phyloP scores from a whole-genome alignment of 1,140 invertebrate genomes.

The Lepidurus couesii region DNA sequence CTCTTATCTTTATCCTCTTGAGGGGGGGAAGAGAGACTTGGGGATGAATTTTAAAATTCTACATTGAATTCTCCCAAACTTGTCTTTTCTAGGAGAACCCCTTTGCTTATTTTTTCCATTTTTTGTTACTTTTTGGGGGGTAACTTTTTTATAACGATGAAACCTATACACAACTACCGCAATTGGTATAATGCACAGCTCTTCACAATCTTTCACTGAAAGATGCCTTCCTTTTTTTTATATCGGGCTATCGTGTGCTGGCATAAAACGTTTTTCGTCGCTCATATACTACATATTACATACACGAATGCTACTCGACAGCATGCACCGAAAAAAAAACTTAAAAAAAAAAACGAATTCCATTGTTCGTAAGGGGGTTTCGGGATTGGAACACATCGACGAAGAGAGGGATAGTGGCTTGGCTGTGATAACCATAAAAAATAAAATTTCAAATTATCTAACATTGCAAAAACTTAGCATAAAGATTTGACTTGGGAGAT shows the following conservation, averaged over 20 bases:
- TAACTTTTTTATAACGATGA: not conserved
- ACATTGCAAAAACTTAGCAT: not conserved
- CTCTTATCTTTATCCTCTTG: too few relatives aligned
- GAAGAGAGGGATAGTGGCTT: not conserved
- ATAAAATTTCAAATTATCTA: slow-evolving; percentile 10
- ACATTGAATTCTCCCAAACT: too few relatives aligned
- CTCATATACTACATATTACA: slow-evolving; percentile 15
- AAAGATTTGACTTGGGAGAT: not conserved
- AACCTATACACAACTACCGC: slow-evolving; percentile 15
- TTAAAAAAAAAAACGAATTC: not conserved
- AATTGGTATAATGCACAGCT: slow-evolving; percentile 18
- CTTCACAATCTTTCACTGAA: slow-evolving; percentile 19
- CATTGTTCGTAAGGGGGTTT: not conserved
- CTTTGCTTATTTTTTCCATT: too few relatives aligned
- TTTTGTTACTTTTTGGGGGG: not conserved
- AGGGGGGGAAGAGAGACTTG: too few relatives aligned
- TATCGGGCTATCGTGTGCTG: slow-evolving; percentile 16
- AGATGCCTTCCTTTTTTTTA: slow-evolving; percentile 8
- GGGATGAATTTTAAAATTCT: too few relatives aligned
- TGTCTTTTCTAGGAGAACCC: too few relatives aligned
- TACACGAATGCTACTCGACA: slow-evolving; percentile 9
- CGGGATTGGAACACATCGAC: not conserved
- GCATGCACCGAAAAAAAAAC: not conserved
- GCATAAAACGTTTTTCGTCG: not conserved
- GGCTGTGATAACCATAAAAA: slow-evolving; percentile 1